Percentiles rank a stretch among this genome's conserved stretches.
Conservation (phyloP, 2,797 vertebrate species). For the Pangasius djambal region DNA sequence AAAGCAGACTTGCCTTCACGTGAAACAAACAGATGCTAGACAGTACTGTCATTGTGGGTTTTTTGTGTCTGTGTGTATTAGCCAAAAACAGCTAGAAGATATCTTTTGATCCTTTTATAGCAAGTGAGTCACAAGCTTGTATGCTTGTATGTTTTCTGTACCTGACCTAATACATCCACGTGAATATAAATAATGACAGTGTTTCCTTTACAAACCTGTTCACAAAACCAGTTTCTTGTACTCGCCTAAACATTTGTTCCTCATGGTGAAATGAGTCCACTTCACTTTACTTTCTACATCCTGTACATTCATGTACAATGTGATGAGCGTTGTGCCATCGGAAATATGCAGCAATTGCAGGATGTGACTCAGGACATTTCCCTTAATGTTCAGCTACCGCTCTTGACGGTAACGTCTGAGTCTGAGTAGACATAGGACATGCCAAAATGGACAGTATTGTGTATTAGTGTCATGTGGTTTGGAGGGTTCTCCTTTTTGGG, state of each 20-base stretch:
- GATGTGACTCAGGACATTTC: constrained; percentile 43
- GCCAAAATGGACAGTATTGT: background rate
- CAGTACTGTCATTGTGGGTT: background rate
- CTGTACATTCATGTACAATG: background rate
- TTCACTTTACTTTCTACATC: background rate
- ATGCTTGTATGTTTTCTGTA: background rate
- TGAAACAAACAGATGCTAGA: background rate
- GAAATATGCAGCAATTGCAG: background rate
- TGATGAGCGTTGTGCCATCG: background rate
- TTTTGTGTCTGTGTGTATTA: background rate
- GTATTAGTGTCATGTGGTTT: background rate
- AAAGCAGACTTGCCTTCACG: background rate
- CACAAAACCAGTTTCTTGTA: constrained; percentile 4
- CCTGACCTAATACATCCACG: background rate
- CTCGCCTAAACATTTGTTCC: background rate
- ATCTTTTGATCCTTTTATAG: background rate
- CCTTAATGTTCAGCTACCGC: background rate
- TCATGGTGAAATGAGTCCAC: background rate
- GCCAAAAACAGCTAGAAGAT: background rate
- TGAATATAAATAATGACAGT: background rate
- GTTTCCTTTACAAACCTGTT: background rate
- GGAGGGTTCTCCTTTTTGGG: background rate
- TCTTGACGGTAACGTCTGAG: background rate
- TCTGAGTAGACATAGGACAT: background rate
- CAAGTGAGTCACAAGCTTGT: background rate